Percentiles rank a stretch among this genome's conserved stretches.
Evolutionary conservation across 37 sponge, comb jelly and placozoan genomes (phyloP).

Genomic region (Axinella damicornis): DNA sequence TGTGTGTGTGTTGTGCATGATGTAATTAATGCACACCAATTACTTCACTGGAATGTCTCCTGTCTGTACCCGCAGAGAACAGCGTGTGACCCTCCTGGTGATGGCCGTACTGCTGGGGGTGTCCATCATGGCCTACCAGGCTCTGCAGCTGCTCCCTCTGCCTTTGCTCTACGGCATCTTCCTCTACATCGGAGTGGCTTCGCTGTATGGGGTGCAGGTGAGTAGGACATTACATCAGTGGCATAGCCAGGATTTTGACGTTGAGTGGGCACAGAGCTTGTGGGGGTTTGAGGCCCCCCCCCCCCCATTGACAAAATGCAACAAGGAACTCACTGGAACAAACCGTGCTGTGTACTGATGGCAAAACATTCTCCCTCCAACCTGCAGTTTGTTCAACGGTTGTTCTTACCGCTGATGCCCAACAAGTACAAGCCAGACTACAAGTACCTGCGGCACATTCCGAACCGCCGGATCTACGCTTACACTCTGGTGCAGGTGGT

Average conservation of each 20-base stretch:
- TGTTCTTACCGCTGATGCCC: conserved; percentile 73
- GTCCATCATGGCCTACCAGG: conserved; percentile 62
- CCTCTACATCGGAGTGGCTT: conserved; percentile 86
- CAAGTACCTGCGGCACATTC: conserved; percentile 77
- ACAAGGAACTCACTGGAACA: too few relatives aligned
- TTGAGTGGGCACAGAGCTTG: too few relatives aligned
- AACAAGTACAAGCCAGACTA: conserved; percentile 88
- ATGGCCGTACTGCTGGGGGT: conserved; percentile 73
- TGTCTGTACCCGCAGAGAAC: conserved; percentile 71
- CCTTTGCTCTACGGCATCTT: conserved; percentile 90
- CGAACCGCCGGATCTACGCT: conserved; percentile 74
- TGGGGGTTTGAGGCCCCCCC: too few relatives aligned
- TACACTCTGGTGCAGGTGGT: conserved; percentile 77
- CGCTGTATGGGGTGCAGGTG: conserved; percentile 81
- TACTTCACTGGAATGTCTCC: too few relatives aligned
- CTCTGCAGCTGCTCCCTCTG: conserved; percentile 75
- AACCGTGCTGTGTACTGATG: too few relatives aligned
- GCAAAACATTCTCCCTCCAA: conserved; percentile 5
- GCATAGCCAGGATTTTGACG: not conserved
- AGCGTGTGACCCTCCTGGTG: conserved; percentile 78
- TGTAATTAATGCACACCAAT: too few relatives aligned
- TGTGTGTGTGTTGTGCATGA: too few relatives aligned
- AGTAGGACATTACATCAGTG: too few relatives aligned
- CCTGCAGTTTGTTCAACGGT: conserved; percentile 72
- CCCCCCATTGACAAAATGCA: too few relatives aligned